Evolutionary conservation across 1,140 invertebrate genomes (phyloP), one percentile per base, ranked within the genome.

Genomic region (Melitaea cinxia): DNA sequence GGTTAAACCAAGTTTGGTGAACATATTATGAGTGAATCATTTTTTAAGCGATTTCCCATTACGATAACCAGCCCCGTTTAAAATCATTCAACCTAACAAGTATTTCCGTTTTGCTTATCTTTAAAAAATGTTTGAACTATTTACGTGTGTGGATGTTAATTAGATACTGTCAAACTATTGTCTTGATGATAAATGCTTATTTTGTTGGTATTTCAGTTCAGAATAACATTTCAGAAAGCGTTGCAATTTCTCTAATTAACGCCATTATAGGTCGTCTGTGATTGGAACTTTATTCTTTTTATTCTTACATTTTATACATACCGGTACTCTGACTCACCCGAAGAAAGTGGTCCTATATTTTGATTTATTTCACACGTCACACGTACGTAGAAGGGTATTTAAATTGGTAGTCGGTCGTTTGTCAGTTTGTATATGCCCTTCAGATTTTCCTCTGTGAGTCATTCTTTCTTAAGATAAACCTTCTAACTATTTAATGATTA

Each of bases 41-140:
- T 50, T 53, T 65, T 65, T 61, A 60, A 67, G 56, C 64, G 56
- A 73, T 68, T 68, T 64, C 72, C 58, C 68, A 72, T 71, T 73
- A 68, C 62, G 68, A 72, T 70, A 72, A 75, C 47, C 42, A 64
- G 50, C 33, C 52, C 49, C 61, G 63, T 68, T 71, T 65, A 54
- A 67, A 73, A 72, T 60, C 65, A 49, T 68, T 70, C 42, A 65
- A 74, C 72, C 60, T 61, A 39, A 65, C 66, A 66, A 54, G 47
- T 39, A 45, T 65, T 69, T 69, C 67, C 62, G 72, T 65, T 65
- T 37, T 24, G 37, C 37, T 49, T 66, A 66, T 66, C 64, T 54
- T 54, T 19, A 37, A 47, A 59, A 47, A 55, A 61, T 19, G 61
- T 61, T 54, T 14, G 28, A 23, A 58, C 49, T 64, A 61, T 72